These are phyloP conservation scores for Cataglyphis livida DNA, from an alignment of 2,888 invertebrate species.

Conservation along the genomic window DNA sequence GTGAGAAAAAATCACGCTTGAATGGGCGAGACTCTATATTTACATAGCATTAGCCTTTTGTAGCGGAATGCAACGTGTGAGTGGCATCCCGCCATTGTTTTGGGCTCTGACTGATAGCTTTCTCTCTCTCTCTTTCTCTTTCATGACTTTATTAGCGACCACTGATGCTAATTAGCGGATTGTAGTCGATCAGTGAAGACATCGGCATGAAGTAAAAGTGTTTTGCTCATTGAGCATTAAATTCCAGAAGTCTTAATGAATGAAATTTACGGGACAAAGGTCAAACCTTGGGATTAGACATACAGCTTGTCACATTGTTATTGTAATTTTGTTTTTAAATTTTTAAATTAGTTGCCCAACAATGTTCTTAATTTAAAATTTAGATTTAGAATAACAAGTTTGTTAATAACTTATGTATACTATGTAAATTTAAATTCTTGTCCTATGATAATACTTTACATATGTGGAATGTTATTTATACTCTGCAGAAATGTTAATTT, in stretches of 20 bases:
- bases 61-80: conserved; percentile 15
- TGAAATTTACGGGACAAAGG: not conserved
- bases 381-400: not conserved
- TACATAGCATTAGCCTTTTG: conserved; percentile 56
- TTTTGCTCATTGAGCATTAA: not conserved
- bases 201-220: not conserved
- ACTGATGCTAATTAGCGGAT: conserved; percentile 9
- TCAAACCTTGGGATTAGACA: not conserved
- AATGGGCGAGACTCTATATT: conserved; percentile 65
- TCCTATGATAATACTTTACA: not conserved
- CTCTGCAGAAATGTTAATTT: not conserved
- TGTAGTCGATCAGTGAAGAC: not conserved
- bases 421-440: not conserved
- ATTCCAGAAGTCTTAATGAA: not conserved
- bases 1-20: conserved; percentile 58
- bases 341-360: not conserved
- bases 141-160: not conserved
- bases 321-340: not conserved
- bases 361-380: not conserved
- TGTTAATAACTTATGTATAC: not conserved
- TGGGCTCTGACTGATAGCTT: conserved; percentile 9
- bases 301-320: not conserved
- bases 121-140: not conserved
- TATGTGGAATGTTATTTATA: not conserved
- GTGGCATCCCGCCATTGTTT: conserved; percentile 43